Conservation (phyloP, 2,888 invertebrate genomes). For the Teleiodes luculella region DNA sequence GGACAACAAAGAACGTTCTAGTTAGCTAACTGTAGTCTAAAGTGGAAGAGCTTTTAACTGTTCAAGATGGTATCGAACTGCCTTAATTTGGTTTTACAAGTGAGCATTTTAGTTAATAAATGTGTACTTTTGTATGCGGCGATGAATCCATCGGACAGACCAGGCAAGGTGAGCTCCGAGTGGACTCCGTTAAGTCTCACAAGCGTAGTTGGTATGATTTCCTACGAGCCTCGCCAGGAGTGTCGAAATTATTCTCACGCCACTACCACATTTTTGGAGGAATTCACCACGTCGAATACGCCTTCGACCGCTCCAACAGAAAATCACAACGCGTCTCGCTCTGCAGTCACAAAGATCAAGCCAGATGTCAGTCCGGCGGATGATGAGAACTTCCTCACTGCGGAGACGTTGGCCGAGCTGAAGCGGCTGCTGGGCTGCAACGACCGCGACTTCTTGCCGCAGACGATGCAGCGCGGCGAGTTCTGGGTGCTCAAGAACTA, state of each 20-base stretch:
- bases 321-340: constrained; percentile 67
- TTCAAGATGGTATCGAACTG: constrained; percentile 66
- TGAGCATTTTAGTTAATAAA: constrained; percentile 86
- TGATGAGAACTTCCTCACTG: constrained; percentile 43
- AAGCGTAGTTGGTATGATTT: background rate
- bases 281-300: constrained; percentile 63
- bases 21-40: constrained; percentile 45
- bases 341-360: constrained; percentile 43
- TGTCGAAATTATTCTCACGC: constrained; percentile 51
- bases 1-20: constrained; percentile 75
- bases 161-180: constrained; percentile 43
- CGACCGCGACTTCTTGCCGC: background rate
- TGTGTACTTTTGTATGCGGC: constrained; percentile 85
- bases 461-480: background rate
- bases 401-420: background rate
- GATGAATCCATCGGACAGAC: constrained; percentile 75
- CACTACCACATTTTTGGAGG: constrained; percentile 45
- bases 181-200: constrained; percentile 56
- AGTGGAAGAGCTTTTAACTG: constrained; percentile 66
- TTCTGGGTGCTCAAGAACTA: background rate
- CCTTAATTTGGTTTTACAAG: constrained; percentile 85
- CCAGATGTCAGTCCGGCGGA: too few relatives aligned
- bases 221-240: constrained; percentile 31
- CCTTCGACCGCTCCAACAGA: constrained; percentile 62
- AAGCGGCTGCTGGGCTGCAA: background rate